A percentile compares a stretch with the other conserved stretches of the same genome.
phyloP scores from a whole-genome alignment of 2,888 invertebrate genomes.

The Lithophane ornitopus region DNA sequence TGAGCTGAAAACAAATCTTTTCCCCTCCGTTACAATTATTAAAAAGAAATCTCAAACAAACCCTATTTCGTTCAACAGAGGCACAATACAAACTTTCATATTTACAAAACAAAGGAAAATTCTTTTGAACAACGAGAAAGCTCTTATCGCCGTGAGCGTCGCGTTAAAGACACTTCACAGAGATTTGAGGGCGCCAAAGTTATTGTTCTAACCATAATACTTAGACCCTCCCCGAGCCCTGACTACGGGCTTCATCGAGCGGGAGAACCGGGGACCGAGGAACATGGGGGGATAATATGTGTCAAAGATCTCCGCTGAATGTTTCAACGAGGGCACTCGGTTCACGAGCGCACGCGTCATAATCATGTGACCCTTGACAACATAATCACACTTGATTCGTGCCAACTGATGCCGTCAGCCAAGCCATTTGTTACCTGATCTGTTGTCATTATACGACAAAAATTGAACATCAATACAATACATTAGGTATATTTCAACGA shows the following conservation, averaged over 20 bases:
- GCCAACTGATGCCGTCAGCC: slow-evolving; percentile 75
- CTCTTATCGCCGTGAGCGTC: slow-evolving; percentile 83
- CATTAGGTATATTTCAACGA: slow-evolving; percentile 40
- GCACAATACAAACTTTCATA: slow-evolving; percentile 81
- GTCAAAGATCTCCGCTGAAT: slow-evolving; percentile 66
- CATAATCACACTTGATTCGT: slow-evolving; percentile 71
- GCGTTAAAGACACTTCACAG: slow-evolving; percentile 87
- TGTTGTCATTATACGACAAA: slow-evolving; percentile 54
- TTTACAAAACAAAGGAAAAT: slow-evolving; percentile 83
- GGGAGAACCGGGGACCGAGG: slow-evolving; percentile 41
- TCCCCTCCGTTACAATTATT: slow-evolving; percentile 55
- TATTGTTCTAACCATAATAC: slow-evolving; percentile 77
- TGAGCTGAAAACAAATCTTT: slow-evolving; percentile 18
- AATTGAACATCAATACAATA: slow-evolving; percentile 55
- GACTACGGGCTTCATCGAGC: slow-evolving; percentile 64
- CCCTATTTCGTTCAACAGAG: slow-evolving; percentile 57
- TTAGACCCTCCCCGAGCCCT: slow-evolving; percentile 71
- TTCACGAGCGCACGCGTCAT: slow-evolving; percentile 74
- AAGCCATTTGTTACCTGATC: slow-evolving; percentile 67
- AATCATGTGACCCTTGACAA: slow-evolving; percentile 77
- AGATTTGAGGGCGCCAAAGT: slow-evolving; percentile 83
- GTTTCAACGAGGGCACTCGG: slow-evolving; percentile 74
- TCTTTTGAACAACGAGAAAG: slow-evolving; percentile 83
- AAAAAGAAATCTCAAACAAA: slow-evolving; percentile 54
- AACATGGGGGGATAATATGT: slow-evolving; percentile 68